These are phyloP conservation scores for Brachionus asplanchnoidis DNA, from an alignment of 1,140 invertebrate species.

Conservation along the genomic window DNA sequence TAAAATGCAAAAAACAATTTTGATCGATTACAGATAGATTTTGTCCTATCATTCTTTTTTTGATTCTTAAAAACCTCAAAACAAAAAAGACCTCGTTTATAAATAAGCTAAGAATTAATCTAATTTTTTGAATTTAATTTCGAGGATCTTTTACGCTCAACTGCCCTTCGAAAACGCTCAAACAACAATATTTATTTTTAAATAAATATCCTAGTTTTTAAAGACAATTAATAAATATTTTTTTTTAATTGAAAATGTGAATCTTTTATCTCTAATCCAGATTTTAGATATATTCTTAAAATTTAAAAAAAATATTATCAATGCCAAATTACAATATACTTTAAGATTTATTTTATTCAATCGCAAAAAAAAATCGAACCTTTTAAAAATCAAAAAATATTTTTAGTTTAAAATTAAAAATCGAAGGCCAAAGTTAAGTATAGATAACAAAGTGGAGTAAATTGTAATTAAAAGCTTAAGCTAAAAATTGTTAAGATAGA, in stretches of 20 bases:
- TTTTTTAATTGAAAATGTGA: not conserved
- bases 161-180: not conserved
- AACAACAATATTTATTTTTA: not conserved
- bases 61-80: not conserved
- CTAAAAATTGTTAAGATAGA: not conserved
- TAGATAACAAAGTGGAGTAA: not conserved
- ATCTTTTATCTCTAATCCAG: not conserved
- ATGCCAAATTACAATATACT: too few species aligned
- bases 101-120: not conserved
- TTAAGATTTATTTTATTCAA: too few species aligned
- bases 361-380: too few species aligned
- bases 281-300: not conserved
- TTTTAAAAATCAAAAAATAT: not conserved
- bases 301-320: not conserved
- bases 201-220: not conserved
- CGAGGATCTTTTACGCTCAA: conserved; percentile 5
- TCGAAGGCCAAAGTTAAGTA: not conserved
- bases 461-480: not conserved
- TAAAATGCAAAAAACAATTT: not conserved
- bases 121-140: not conserved
- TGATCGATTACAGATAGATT: not conserved
- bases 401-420: not conserved
- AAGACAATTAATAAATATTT: not conserved
- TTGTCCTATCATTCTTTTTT: not conserved
- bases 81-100: not conserved